Evolutionary conservation across 2,888 invertebrate genomes (phyloP).

Genomic region (Deroplatys truncata): DNA sequence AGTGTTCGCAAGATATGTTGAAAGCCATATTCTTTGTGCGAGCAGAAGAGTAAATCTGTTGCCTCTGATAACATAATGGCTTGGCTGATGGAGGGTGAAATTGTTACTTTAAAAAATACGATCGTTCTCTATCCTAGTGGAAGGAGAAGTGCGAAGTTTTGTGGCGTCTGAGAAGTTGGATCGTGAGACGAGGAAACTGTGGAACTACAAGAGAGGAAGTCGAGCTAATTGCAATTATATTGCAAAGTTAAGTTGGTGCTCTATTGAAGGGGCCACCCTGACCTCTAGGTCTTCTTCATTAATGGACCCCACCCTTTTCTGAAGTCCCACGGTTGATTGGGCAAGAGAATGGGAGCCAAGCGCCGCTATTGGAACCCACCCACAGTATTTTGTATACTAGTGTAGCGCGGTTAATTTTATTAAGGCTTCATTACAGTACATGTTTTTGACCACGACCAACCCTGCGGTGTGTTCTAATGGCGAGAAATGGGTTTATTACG

Average conservation of each 20-base stretch:
- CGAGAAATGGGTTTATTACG: background rate
- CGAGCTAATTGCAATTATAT: conserved; percentile 11
- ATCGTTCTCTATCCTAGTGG: background rate
- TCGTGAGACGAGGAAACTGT: background rate
- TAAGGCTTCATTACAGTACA: background rate
- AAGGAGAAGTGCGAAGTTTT: conserved; percentile 9
- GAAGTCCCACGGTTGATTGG: background rate
- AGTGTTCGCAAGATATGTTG: background rate
- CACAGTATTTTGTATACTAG: background rate
- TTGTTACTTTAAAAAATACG: conserved; percentile 11
- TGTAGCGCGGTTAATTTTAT: background rate
- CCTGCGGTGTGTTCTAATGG: background rate
- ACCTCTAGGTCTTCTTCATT: background rate
- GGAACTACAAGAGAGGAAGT: background rate
- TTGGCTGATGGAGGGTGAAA: conserved; percentile 27
- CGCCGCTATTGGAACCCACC: background rate
- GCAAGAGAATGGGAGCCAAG: background rate
- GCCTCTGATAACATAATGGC: conserved; percentile 22
- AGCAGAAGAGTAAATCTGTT: conserved; percentile 16
- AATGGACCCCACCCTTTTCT: background rate
- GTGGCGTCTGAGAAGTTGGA: conserved; percentile 3
- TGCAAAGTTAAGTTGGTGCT: conserved; percentile 13
- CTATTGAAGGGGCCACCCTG: background rate
- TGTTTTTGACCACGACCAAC: background rate
- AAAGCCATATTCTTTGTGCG: background rate